Base-by-base conservation (phyloP, 2,113 vertebrate species). In the Chelonoidis abingdonii region DNA sequence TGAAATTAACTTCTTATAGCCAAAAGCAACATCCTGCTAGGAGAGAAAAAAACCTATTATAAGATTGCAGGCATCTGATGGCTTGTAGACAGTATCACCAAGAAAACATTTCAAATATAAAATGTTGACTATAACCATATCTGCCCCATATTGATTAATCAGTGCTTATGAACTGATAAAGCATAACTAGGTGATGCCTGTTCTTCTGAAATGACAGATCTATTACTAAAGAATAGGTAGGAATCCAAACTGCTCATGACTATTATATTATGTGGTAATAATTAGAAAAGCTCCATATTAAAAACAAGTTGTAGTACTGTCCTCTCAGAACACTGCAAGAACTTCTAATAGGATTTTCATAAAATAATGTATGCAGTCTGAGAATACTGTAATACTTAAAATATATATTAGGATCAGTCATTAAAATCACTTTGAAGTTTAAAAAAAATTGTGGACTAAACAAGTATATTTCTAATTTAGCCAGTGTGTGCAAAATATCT, bases 1-100 rank as follows among this genome's bases (percentile, higher is more conserved):
- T 99, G 98, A 99, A 99, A 99, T 99, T 98, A 99, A 99, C 98
- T 99, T 99, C 98, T 97, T 97, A 98, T 98, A 98, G 98, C 99
- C 99, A 98, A 98, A 95, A 99, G 99, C 98, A 98, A 99, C 94
- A 97, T 98, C 98, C 98, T 96, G 97, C 98, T 97, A 98, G 96
- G 96, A 98, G 95, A 93, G 95, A 94, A 85, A 92, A 98, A 98
- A 98, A 97, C 97, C 97, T 97, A 98, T 98, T 98, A 98, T 69
- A 98, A 97, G 95, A 95, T 94, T 88, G 89, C 96, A 97, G 96
- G 97, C 94, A 98, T 96, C 96, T 98, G 97, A 97, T 94, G 94
- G 95, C 96, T 97, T 86, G 72, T 90, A 98, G 97, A 98, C 97
- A 78, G 97, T 81, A 98, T 79, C 1, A 97, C 97, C 88, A 98